Evolutionary conservation across 2,797 vertebrate species (phyloP).

Genomic region (Galaxias olidus): DNA sequence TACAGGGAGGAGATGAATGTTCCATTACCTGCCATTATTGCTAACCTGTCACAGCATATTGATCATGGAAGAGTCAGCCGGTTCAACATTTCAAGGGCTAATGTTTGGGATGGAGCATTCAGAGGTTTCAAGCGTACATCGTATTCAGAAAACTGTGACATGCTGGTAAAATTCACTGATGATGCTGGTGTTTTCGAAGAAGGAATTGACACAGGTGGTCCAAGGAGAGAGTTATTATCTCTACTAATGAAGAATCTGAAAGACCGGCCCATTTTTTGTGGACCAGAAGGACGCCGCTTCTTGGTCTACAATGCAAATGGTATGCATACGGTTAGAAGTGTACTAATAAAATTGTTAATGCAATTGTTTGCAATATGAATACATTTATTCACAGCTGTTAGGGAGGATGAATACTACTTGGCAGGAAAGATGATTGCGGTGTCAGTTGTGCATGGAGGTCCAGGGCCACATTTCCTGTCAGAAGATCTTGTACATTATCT

Average conservation of each 20-base stretch:
- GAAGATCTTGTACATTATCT: conserved; percentile 23
- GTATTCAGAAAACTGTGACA: conserved; percentile 41
- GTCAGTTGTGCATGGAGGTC: conserved; percentile 20
- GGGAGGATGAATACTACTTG: conserved; percentile 16
- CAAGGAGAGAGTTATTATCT: conserved; percentile 38
- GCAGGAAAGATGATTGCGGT: conserved; percentile 28
- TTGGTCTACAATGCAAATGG: no score
- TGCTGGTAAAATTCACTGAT: conserved; percentile 48
- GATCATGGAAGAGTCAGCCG: conserved; percentile 39
- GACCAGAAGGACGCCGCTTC: conserved; percentile 15
- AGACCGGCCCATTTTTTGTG: conserved; percentile 30
- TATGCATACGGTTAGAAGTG: neutral
- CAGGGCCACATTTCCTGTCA: conserved; percentile 20
- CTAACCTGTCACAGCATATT: conserved; percentile 22
- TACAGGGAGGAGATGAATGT: no score
- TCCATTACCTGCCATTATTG: conserved; percentile 18
- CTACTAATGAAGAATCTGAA: conserved; percentile 15
- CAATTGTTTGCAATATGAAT: neutral
- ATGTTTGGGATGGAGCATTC: conserved; percentile 51
- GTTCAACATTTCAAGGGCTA: conserved; percentile 41
- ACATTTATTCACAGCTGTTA: conserved; percentile 12
- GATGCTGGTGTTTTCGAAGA: conserved; percentile 42
- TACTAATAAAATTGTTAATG: conserved; percentile 1
- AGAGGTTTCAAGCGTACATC: conserved; percentile 37
- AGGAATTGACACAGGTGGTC: conserved; percentile 44